A percentile compares a stretch with the other conserved stretches of the same genome.
These are phyloP conservation scores for Babyrousa celebensis DNA, from an alignment of 2,797 vertebrate species.

Conservation along the genomic window DNA sequence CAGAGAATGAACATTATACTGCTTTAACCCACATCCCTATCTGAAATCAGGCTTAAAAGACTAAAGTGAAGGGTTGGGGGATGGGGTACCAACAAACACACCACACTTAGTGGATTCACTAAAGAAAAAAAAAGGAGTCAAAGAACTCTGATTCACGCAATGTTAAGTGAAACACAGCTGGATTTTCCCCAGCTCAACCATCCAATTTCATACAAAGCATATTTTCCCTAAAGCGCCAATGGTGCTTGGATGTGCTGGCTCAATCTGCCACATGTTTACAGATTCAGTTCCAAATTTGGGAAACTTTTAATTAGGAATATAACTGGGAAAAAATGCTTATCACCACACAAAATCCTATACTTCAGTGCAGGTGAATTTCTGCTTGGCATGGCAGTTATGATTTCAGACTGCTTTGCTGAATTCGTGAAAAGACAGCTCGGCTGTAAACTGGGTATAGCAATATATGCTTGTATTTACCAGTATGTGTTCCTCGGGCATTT, in stretches of 20 bases:
- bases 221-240: constrained; percentile 44
- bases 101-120: background rate
- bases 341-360: constrained; percentile 78
- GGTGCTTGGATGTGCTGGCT: background rate
- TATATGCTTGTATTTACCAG: background rate
- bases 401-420: constrained; percentile 48
- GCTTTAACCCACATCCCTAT: constrained; percentile 52
- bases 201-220: constrained; percentile 58
- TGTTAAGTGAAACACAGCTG: constrained; percentile 79
- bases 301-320: constrained; percentile 83
- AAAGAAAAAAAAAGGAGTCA: constrained; percentile 64
- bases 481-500: constrained; percentile 62
- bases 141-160: constrained; percentile 78
- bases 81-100: background rate
- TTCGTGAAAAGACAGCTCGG: background rate
- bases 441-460: background rate
- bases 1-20: constrained; percentile 79
- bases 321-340: constrained; percentile 77
- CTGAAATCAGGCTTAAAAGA: constrained; percentile 81
- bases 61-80: constrained; percentile 53
- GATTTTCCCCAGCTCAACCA: constrained; percentile 76
- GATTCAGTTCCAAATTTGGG: constrained; percentile 76
- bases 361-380: constrained; percentile 73
- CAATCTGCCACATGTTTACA: constrained; percentile 75
- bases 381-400: constrained; percentile 70